Evolutionary conservation across 2,113 vertebrate genomes (phyloP).

Genomic region (Cavia aperea): DNA sequence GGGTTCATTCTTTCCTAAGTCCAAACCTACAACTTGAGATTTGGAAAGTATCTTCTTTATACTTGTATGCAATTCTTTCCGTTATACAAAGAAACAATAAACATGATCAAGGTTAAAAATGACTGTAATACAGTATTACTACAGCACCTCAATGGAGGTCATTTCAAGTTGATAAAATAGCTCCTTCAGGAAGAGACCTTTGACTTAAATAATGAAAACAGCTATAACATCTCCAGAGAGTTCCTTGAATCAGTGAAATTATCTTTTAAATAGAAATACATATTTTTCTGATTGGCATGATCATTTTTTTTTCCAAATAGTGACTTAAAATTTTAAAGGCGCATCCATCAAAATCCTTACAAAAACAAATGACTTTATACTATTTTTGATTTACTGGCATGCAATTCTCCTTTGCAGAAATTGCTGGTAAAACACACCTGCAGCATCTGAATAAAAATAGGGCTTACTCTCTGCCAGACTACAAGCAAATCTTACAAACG

Average conservation of each 20-base stretch:
- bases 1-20: slow-evolving; percentile 49
- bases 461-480: neutral
- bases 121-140: neutral
- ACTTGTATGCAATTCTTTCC: slow-evolving; percentile 44
- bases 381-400: neutral
- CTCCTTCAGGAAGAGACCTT: neutral
- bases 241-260: neutral
- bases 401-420: slow-evolving; percentile 12
- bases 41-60: slow-evolving; percentile 53
- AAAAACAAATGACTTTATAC: neutral
- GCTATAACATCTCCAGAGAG: neutral
- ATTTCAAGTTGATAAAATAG: slow-evolving; percentile 10
- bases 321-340: slow-evolving; percentile 34
- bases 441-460: neutral
- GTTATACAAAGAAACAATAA: slow-evolving; percentile 2
- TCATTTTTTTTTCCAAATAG: slow-evolving; percentile 16
- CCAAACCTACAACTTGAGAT: slow-evolving; percentile 48
- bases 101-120: neutral
- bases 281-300: neutral
- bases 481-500: neutral
- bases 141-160: neutral
- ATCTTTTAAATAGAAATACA: slow-evolving; percentile 34
- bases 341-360: neutral
- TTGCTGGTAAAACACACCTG: neutral
- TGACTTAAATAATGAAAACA: slow-evolving; percentile 23